Evolutionary conservation across 2,113 vertebrate species (phyloP).

Genomic region (Engraulis encrasicolus): DNA sequence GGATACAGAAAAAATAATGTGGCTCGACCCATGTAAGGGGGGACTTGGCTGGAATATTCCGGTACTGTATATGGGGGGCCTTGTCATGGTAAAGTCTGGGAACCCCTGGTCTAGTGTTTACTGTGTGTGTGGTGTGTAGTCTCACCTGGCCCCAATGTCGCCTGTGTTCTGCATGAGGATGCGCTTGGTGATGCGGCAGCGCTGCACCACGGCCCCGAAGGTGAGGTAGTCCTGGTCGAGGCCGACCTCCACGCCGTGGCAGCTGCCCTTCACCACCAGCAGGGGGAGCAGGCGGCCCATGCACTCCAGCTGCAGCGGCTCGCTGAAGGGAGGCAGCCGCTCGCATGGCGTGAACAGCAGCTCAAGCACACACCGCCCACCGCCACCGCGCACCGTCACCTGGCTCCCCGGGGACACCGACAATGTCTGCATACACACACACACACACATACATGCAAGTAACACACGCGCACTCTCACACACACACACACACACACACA

Average conservation of each 20-base stretch:
- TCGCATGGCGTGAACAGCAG: conserved; percentile 77
- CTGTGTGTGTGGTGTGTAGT: no score
- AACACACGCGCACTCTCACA: background rate
- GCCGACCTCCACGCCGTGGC: conserved; percentile 79
- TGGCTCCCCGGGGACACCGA: conserved; percentile 65
- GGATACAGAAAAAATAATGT: no score
- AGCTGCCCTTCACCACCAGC: conserved; percentile 80
- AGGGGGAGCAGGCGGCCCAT: conserved; percentile 74
- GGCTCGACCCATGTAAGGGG: no score
- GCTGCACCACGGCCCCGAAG: conserved; percentile 82
- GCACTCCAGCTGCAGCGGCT: conserved; percentile 79
- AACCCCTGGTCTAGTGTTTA: no score
- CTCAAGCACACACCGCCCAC: conserved; percentile 73
- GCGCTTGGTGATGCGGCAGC: conserved; percentile 68
- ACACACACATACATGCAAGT: background rate
- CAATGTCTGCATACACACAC: conserved; percentile 57
- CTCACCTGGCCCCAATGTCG: conserved; percentile 80
- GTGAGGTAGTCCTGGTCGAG: conserved; percentile 81
- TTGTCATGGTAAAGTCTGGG: no score
- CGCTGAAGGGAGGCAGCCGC: conserved; percentile 70
- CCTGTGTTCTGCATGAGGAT: conserved; percentile 80
- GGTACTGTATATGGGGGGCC: no score
- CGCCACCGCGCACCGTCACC: conserved; percentile 72
- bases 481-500: background rate
- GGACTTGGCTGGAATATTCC: no score